phyloP scores from a whole-genome alignment of 1,140 invertebrate genomes.

The Paraescarpia echinospica region DNA sequence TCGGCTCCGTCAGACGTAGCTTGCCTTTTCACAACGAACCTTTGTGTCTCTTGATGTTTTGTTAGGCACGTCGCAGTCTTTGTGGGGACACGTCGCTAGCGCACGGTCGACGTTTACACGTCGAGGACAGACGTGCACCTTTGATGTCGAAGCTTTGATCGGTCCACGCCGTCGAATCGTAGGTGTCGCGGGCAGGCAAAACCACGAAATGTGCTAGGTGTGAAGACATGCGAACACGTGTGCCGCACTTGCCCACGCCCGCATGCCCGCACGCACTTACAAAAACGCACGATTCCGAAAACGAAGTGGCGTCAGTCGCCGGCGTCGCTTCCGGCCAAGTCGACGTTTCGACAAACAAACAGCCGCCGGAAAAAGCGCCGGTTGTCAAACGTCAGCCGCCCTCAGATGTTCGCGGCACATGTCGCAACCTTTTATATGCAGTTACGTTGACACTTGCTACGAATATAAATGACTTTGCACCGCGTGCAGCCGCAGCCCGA shows the following conservation, averaged over 20 bases:
- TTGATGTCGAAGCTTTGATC: not conserved
- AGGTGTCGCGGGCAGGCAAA: not conserved
- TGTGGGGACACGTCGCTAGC: not conserved
- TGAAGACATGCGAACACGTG: not conserved
- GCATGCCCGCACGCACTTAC: not conserved
- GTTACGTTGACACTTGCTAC: not conserved
- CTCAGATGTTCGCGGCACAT: not conserved
- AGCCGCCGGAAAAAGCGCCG: not conserved
- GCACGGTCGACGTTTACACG: not conserved
- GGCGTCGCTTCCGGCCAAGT: not conserved
- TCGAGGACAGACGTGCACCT: not conserved
- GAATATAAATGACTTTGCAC: constrained; percentile 1
- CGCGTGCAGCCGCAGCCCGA: not conserved
- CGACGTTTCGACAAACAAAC: not conserved
- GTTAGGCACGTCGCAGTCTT: not conserved
- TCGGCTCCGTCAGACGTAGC: not conserved
- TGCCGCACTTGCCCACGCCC: too few relatives aligned
- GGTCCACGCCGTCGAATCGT: not conserved
- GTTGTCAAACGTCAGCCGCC: not conserved
- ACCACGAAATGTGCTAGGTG: not conserved
- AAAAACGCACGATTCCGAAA: not conserved
- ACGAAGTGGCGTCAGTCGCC: not conserved
- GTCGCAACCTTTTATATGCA: not conserved
- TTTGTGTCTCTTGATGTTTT: not conserved
- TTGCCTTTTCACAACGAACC: not conserved